Evolutionary conservation across 35 echinoderm and acorn worm genomes (phyloP), one percentile per base, ranked within the genome.

Genomic region (Diadema setosum): DNA sequence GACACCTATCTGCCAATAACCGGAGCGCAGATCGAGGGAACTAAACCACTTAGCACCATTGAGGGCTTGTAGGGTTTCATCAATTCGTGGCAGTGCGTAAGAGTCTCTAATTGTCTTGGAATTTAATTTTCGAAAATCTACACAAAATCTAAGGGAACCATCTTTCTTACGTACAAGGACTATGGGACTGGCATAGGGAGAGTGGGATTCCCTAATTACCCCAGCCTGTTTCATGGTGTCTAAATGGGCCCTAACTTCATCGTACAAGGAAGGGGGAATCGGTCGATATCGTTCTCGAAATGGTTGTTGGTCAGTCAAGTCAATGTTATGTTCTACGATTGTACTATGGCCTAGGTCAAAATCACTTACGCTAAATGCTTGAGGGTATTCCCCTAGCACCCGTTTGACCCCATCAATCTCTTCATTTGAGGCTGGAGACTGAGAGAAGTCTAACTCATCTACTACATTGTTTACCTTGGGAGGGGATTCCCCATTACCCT

Each of bases 1-100:
- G 2, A 81, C 42, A 33, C 81, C 70, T 42, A 87, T 43, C 44
- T 87, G 85, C 65, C 85, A 87, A 45, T 87, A 87, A 9, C 85
- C 65, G 11, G 59, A 30, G 0, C 25, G 76, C 43, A 87, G 44
- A 81, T 87, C 85, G 5, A 87, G 25, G 2, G 37, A 75, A 5
- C 26, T 75, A 32, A 87, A 87, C 59, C 41, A 87, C 33, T 21
- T 29, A 2, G 64, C 83, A 64, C 42, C 65, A n/a, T 27, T 21
- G 34, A 81, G 35, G n/a, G 21, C 16, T 27, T 42, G 41, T 45
- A 39, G 49, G 23, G 50, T 64, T 29, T 84, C 82, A 20, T 84
- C 82, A 24, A 64, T 70, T 9, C 82, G 52, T 17, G 46, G 82
- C 55, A 84, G 41, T 24, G 56, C 64, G 30, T 69, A 69, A 12